These are phyloP conservation scores for Rostratula benghalensis DNA, from an alignment of 2,113 vertebrate species.

Conservation along the genomic window DNA sequence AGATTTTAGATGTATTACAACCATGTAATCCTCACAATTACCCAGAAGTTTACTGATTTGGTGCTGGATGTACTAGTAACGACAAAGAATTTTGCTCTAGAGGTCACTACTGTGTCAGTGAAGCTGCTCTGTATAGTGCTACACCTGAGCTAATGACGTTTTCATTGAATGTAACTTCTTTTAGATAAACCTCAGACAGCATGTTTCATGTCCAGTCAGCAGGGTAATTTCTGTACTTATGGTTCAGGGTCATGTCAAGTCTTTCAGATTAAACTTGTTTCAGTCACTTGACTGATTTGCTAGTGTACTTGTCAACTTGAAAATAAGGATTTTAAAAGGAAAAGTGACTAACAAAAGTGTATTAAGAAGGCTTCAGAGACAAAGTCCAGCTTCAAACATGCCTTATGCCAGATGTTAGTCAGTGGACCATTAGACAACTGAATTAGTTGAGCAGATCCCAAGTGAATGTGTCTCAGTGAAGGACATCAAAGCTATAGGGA, in stretches of 20 bases:
- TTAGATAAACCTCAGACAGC: background rate
- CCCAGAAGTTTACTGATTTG: background rate
- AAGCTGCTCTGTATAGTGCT: background rate
- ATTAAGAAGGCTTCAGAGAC: background rate
- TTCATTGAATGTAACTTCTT: background rate
- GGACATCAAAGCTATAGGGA: background rate
- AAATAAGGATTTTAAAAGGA: background rate
- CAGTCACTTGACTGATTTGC: accelerated
- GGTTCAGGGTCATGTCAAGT: background rate
- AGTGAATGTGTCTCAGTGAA: background rate
- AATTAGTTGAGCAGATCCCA: background rate
- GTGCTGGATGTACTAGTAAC: background rate
- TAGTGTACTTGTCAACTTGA: background rate
- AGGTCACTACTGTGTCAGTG: background rate
- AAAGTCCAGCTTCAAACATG: background rate
- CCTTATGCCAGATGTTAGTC: background rate
- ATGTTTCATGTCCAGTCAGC: background rate
- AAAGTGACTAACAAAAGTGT: background rate
- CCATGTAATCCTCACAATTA: accelerated
- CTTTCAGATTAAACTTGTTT: background rate
- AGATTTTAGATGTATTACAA: background rate
- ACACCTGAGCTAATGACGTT: background rate
- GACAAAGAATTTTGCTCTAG: background rate
- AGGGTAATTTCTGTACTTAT: background rate
- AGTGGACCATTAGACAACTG: background rate